A percentile compares a stretch with the other conserved stretches of the same genome.
These are phyloP conservation scores for Percopsis omiscomaycus DNA, from an alignment of 2,797 vertebrate genomes.

Conservation along the genomic window DNA sequence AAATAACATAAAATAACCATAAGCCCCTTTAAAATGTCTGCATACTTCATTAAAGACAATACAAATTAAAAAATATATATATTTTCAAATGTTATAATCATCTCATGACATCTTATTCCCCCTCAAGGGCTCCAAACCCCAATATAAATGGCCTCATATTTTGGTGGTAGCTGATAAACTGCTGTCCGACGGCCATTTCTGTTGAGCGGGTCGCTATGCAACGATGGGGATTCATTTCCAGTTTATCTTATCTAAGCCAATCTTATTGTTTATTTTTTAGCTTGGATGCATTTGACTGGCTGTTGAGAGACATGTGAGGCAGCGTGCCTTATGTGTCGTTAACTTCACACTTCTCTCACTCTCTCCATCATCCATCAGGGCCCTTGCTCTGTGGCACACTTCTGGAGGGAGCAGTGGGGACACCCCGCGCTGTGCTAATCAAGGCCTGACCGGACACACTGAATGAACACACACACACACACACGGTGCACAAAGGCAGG, in stretches of 20 bases:
- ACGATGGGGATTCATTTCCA: too few species aligned
- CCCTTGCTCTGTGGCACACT: slow-evolving; percentile 46
- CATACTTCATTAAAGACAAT: too few species aligned
- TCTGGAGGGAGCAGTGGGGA: slow-evolving; percentile 61
- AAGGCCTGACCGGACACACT: slow-evolving; percentile 41
- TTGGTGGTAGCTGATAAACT: too few species aligned
- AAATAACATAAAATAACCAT: neutral
- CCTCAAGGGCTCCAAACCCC: too few species aligned
- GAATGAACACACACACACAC: slow-evolving; percentile 14
- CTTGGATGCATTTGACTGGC: slow-evolving; percentile 21
- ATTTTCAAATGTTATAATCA: too few species aligned
- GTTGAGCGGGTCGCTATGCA: too few species aligned
- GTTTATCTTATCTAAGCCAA: too few species aligned
- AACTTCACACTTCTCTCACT: slow-evolving; percentile 33
- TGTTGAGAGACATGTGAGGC: slow-evolving; percentile 33
- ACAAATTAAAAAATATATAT: too few species aligned
- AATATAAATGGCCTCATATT: too few species aligned
- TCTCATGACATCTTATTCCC: too few species aligned
- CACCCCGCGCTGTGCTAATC: slow-evolving; percentile 49
- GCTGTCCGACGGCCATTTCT: too few species aligned
- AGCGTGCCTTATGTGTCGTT: slow-evolving; percentile 49
- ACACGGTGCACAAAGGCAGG: slow-evolving; percentile 20
- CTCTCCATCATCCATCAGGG: slow-evolving; percentile 42
- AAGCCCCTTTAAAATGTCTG: neutral
- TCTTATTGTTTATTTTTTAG: neutral